Evolutionary conservation across 2,113 vertebrate species (phyloP).

Genomic region (Pionites leucogaster): DNA sequence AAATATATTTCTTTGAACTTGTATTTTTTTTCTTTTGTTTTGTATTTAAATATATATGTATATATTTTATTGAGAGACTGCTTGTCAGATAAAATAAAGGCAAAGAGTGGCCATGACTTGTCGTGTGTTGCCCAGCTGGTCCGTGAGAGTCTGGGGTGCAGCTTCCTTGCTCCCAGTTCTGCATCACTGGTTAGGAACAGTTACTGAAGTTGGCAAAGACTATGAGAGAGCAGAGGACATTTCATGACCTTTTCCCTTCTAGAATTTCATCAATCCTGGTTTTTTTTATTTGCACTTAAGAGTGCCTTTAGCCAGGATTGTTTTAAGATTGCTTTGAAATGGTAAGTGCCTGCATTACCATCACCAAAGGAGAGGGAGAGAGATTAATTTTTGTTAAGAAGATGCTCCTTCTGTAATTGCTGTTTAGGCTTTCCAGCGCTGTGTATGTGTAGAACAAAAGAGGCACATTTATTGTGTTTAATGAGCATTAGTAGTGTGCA

Average conservation of each 20-base stretch:
- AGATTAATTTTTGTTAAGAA: constrained; percentile 1
- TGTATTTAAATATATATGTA: not conserved
- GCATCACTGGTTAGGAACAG: not conserved
- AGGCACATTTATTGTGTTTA: constrained; percentile 6
- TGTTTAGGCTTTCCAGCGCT: not conserved
- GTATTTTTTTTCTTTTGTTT: not conserved
- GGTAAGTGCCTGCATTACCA: not conserved
- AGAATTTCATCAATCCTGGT: not conserved
- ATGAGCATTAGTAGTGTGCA: constrained; percentile 5
- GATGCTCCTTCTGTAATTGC: constrained; percentile 6
- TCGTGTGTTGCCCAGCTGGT: not conserved
- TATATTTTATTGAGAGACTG: not conserved
- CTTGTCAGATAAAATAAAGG: not conserved
- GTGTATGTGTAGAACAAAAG: not conserved
- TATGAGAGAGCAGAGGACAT: not conserved
- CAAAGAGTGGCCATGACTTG: not conserved
- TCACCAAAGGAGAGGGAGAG: not conserved
- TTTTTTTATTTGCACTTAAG: not conserved
- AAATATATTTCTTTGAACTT: not conserved
- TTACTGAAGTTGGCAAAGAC: not conserved
- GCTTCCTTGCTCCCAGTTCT: not conserved
- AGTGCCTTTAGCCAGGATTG: not conserved
- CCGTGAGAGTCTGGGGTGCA: not conserved
- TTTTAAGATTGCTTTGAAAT: constrained; percentile 4
- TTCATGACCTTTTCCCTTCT: not conserved